These are phyloP conservation scores for Acestrorhynchus altus DNA, from an alignment of 2,797 vertebrate genomes.

Conservation along the genomic window DNA sequence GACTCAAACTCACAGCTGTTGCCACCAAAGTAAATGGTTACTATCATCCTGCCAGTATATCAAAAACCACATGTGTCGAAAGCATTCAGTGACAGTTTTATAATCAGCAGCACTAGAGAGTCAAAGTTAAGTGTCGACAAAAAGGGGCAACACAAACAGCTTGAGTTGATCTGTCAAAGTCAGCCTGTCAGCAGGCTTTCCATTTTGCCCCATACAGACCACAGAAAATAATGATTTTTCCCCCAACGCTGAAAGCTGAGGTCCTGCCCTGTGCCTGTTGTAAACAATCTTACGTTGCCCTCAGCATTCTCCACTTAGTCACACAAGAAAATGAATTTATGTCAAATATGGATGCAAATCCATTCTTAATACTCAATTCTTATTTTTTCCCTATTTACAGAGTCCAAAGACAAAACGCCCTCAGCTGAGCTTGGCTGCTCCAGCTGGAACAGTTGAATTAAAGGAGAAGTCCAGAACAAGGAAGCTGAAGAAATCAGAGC, in stretches of 20 bases:
- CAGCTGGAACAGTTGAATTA: neutral
- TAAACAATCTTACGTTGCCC: conserved; percentile 10
- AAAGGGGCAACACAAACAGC: conserved; percentile 4
- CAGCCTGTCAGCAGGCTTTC: neutral
- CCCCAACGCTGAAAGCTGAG: neutral
- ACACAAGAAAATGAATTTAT: conserved; percentile 25
- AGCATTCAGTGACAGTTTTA: conserved; percentile 5
- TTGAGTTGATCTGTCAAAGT: neutral
- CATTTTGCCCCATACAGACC: neutral
- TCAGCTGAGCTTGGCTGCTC: neutral
- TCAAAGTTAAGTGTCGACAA: conserved; percentile 14
- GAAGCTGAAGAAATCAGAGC: neutral
- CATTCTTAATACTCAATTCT: conserved; percentile 37
- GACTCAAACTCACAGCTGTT: neutral
- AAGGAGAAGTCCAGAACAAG: too few species aligned
- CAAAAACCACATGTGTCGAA: neutral
- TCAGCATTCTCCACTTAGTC: conserved; percentile 5
- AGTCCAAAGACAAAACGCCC: conserved; percentile 23
- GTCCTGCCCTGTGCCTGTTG: neutral
- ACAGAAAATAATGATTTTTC: conserved; percentile 1
- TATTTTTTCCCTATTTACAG: neutral
- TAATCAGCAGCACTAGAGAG: neutral
- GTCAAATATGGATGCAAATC: conserved; percentile 36
- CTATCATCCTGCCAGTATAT: neutral
- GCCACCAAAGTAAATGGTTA: neutral